A percentile compares a stretch with the other conserved stretches of the same genome.
Evolutionary conservation across 2,797 vertebrate species (phyloP).

Genomic region (Sarcophilus harrisii): DNA sequence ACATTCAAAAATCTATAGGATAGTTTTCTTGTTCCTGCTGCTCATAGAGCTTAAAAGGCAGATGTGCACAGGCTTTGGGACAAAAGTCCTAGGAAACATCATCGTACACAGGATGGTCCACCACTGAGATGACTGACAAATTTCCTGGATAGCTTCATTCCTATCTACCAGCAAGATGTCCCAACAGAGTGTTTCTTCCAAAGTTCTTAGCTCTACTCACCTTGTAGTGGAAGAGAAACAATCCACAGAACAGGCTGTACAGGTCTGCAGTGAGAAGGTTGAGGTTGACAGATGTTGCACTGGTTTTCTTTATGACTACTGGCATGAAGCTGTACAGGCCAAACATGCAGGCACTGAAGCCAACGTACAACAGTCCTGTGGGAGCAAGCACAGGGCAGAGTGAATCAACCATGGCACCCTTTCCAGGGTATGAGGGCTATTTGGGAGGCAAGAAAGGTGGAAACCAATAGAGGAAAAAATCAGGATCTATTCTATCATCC

Average conservation of each 20-base stretch:
- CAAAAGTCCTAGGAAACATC: neutral
- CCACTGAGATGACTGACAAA: neutral
- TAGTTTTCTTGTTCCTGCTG: neutral
- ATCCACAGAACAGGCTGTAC: slow-evolving; percentile 95
- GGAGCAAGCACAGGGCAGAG: slow-evolving; percentile 63
- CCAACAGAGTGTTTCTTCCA: neutral
- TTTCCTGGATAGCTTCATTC: neutral
- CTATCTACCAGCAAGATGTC: neutral
- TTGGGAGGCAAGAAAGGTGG: neutral
- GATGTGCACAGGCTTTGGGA: neutral
- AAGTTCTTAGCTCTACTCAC: slow-evolving; percentile 81
- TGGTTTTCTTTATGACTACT: slow-evolving; percentile 95
- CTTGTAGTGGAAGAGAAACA: slow-evolving; percentile 97
- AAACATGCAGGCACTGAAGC: slow-evolving; percentile 97
- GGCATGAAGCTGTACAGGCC: slow-evolving; percentile 97
- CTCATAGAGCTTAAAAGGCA: neutral
- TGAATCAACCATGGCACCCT: neutral
- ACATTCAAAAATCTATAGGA: neutral
- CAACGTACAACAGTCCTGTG: slow-evolving; percentile 93
- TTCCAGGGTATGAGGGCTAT: no score
- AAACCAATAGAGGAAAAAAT: fast-evolving
- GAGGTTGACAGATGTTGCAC: slow-evolving; percentile 94
- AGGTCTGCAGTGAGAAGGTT: slow-evolving; percentile 95
- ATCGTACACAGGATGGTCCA: no score
- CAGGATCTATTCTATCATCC: neutral